Evolutionary conservation across 2,888 invertebrate genomes (phyloP).

Genomic region (Leuctra nigra): DNA sequence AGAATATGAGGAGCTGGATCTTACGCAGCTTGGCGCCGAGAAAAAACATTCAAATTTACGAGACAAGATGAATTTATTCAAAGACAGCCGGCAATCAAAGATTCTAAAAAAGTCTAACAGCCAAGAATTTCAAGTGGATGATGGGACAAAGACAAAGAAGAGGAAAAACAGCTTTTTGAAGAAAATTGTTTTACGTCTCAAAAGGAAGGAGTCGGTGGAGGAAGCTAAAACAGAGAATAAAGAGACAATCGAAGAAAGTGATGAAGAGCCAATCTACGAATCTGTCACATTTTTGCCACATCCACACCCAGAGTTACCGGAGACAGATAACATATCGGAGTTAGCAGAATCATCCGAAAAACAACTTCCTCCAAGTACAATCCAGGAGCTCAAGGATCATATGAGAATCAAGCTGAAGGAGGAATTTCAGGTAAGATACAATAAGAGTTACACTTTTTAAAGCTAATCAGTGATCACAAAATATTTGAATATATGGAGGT

Average conservation of each 20-base stretch:
- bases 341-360: too few relatives aligned
- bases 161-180: conserved; percentile 7
- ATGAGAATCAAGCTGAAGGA: too few relatives aligned
- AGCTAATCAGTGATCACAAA: too few relatives aligned
- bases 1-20: conserved; percentile 2
- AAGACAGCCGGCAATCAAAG: conserved; percentile 7
- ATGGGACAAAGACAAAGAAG: neutral
- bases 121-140: neutral
- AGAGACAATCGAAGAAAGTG: neutral
- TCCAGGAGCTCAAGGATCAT: too few relatives aligned
- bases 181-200: neutral
- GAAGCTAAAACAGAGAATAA: neutral
- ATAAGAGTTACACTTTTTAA: too few relatives aligned
- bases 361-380: too few relatives aligned
- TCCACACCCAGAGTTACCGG: too few relatives aligned
- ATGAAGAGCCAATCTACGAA: conserved; percentile 8
- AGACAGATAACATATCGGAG: too few relatives aligned
- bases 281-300: too few relatives aligned
- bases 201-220: neutral
- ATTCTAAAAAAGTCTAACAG: neutral
- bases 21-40: neutral
- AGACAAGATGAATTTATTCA: conserved; percentile 6
- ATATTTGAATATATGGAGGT: too few relatives aligned
- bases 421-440: too few relatives aligned
- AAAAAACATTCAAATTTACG: conserved; percentile 8